Evolutionary conservation across 2,113 vertebrate species (phyloP).

Genomic region (Dipodomys stephensi): DNA sequence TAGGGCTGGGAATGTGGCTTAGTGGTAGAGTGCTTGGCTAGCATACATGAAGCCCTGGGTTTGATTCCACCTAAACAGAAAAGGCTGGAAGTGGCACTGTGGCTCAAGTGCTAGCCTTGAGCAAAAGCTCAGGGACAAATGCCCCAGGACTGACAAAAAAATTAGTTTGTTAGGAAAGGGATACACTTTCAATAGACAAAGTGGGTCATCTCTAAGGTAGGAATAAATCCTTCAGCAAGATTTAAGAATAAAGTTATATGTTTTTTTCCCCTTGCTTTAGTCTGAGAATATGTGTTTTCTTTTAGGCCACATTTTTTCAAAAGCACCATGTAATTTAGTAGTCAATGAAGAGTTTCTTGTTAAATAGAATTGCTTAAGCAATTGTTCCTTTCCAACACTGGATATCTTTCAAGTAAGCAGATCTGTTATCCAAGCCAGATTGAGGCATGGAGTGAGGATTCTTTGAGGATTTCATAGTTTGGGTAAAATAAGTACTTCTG

Average conservation of each 20-base stretch:
- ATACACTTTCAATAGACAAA: too few relatives aligned
- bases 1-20: too few relatives aligned
- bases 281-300: neutral
- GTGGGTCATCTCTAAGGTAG: too few relatives aligned
- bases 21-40: too few relatives aligned
- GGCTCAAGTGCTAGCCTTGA: too few relatives aligned
- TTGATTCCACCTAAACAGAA: too few relatives aligned
- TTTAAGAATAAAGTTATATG: neutral
- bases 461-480: neutral
- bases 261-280: neutral
- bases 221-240: neutral
- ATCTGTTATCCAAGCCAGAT: neutral
- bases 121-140: too few relatives aligned
- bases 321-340: neutral
- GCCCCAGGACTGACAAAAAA: too few relatives aligned
- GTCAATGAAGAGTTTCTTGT: neutral
- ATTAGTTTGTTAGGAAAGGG: too few relatives aligned
- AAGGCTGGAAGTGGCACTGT: too few relatives aligned
- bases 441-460: neutral
- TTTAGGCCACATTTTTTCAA: conserved; percentile 31
- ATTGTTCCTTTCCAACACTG: neutral
- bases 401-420: conserved; percentile 11
- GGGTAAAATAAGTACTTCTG: neutral
- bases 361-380: conserved; percentile 5
- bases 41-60: too few relatives aligned